Evolutionary conservation across 2,113 vertebrate genomes (phyloP), one percentile per base, ranked within the genome.

Genomic region (Entosphenus tridentatus): DNA sequence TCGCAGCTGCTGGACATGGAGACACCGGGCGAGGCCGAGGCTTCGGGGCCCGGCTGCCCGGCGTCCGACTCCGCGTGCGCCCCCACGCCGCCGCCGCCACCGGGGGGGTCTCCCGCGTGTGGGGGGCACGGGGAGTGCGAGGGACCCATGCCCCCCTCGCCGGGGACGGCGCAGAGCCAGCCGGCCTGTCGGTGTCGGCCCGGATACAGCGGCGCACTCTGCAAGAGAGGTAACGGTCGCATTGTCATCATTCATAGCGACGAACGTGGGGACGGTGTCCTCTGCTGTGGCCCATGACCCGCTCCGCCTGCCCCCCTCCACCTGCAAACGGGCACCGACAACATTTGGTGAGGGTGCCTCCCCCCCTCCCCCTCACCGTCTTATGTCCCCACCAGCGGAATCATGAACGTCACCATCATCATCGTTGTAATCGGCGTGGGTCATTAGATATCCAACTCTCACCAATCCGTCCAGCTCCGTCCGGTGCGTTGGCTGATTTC

Each of bases 111-210:
- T 7, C 82, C 84, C 2, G 83, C 83, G 68, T 91, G 87, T 16
- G 87, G 87, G 11, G 68, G 71, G 71, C 80, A 79, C 0, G 84
- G 85, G 9, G 79, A 77, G 69, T 91, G 87, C 72, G 82, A 80
- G 3, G 85, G 85, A 16, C 85, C 86, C 70, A 83, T 83, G 84
- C 81, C 79, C 70, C 86, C 83, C 0, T 85, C 86, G 39, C 39
- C 6, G 39, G 39, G 39, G 39, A 39, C 39, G 39, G 39, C 39
- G 6, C 39, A 3, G 39, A 39, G 39, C 39, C 39, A 39, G 39
- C 39, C 39, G 39, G 80, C 81, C 39, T 91, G 87, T 76, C 85
- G 81, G 69, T 90, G 87, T 68, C 72, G 82, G 69, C 80, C 83
- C 0, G 86, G 84, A n/a, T 84, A 84, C 77, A 77, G 79, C 0